These are phyloP conservation scores for Anthophora plumipes DNA, from an alignment of 2,888 invertebrate species.

Conservation along the genomic window DNA sequence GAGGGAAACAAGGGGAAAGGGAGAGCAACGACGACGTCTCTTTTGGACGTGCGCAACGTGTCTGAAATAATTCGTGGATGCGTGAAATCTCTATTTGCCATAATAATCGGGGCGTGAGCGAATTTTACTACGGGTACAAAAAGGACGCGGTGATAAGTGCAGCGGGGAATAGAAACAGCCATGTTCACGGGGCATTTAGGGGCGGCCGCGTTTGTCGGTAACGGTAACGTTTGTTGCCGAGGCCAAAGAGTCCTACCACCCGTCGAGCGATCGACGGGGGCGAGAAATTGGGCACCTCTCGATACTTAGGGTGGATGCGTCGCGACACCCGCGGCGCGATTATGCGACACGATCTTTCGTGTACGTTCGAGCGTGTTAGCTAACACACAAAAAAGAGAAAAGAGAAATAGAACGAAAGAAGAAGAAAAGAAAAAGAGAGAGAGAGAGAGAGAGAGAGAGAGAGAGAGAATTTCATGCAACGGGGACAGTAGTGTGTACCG, in stretches of 20 bases:
- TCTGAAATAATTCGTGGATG: constrained; percentile 79
- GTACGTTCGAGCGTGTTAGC: constrained; percentile 64
- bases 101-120: constrained; percentile 69
- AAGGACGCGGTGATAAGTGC: neutral
- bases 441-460: neutral
- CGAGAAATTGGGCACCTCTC: constrained; percentile 83
- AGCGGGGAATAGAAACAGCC: constrained; percentile 57
- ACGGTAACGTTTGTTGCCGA: constrained; percentile 66
- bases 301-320: constrained; percentile 70
- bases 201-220: constrained; percentile 45
- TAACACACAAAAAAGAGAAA: too few species aligned
- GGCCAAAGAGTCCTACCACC: constrained; percentile 55
- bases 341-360: constrained; percentile 69
- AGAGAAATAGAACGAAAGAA: neutral
- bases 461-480: constrained; percentile 10
- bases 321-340: constrained; percentile 77
- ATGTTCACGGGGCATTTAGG: constrained; percentile 54
- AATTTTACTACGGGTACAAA: constrained; percentile 46
- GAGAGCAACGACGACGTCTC: constrained; percentile 11
- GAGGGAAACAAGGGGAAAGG: constrained; percentile 13
- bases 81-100: constrained; percentile 82
- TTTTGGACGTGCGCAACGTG: constrained; percentile 36
- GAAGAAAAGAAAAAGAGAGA: neutral
- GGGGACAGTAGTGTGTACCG: neutral
- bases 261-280: constrained; percentile 79